These are phyloP conservation scores for Gryllus bimaculatus DNA, from an alignment of 1,140 invertebrate genomes.

Conservation along the genomic window DNA sequence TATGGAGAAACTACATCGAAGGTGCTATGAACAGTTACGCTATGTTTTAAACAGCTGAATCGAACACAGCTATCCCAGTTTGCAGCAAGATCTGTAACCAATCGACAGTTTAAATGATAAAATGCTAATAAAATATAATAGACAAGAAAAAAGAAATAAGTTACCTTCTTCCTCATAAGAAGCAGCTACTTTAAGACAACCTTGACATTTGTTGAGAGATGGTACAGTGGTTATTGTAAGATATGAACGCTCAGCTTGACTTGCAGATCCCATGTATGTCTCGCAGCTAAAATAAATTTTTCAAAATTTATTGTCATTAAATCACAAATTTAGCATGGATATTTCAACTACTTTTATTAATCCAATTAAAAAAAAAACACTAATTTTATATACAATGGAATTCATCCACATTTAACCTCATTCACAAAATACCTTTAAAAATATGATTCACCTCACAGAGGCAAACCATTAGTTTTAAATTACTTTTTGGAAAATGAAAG, in stretches of 20 bases:
- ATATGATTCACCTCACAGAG: no score
- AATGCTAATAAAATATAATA: background rate
- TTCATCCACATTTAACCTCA: no score
- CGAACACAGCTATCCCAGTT: conserved; percentile 46
- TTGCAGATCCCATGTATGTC: conserved; percentile 12
- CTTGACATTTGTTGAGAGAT: conserved; percentile 48
- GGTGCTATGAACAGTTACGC: conserved; percentile 56
- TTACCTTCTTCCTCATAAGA: conserved; percentile 49
- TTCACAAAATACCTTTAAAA: no score
- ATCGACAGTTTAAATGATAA: conserved; percentile 11
- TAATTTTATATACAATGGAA: background rate
- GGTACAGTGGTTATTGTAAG: conserved; percentile 47
- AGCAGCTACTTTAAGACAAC: conserved; percentile 46
- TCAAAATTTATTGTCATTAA: background rate
- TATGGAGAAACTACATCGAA: conserved; percentile 59
- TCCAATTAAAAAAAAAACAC: background rate
- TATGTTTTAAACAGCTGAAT: conserved; percentile 53
- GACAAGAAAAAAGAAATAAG: background rate
- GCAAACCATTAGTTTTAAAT: no score
- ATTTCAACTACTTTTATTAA: background rate
- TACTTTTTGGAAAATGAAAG: no score
- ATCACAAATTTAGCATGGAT: background rate
- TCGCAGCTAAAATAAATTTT: conserved; percentile 5
- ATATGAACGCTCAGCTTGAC: conserved; percentile 34
- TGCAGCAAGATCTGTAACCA: conserved; percentile 41